Base-by-base conservation (phyloP, 2,113 vertebrate genomes). In the Colossoma macropomum region DNA sequence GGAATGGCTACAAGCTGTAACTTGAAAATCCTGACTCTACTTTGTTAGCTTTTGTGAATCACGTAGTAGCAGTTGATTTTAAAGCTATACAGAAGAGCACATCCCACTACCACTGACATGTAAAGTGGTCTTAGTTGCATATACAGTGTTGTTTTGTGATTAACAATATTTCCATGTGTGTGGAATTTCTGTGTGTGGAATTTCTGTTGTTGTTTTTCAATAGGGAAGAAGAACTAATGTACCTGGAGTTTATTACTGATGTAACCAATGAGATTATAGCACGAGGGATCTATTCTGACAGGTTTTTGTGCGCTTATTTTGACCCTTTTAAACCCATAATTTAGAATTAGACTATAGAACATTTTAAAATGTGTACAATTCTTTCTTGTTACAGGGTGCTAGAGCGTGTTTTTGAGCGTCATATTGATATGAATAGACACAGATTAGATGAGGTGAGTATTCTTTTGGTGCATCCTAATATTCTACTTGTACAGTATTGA, bases 191-290 rank as follows among this genome's bases (percentile, higher is more conserved):
- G 10, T 32, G 21, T 54, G 54, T 50, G 30, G 8, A 87, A 34
- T 48, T 54, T 54, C 17, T 66, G 7, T 27, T 0, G 13, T 82
- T 90, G 89, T 70, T 88, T 0, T 88, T 94, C 7, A 80, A 59
- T 90, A 99, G 98, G 87, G 95, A 98, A 83, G 96, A 98, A 86
- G 96, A 99, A 87, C 87, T 97, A 50, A 85, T 93, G 82, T 98
- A 98, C 91, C 94, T 99, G 63, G 94, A 92, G 86, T 99, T 98
- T 88, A 95, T 99, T 87, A 93, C 96, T 89, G 95, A 96, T 83
- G 86, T 98, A 81, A 99, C 98, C 74, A 95, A 96, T 84, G 97
- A 99, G 66, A 96, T 99, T 89, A 93, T 99, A 90, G 94, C 89
- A 85, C 93, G 96, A 30, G 96, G 95, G 50, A 88, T 97, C 21